Evolutionary conservation across 2,797 vertebrate species (phyloP).

Genomic region (Lepus townsendii): DNA sequence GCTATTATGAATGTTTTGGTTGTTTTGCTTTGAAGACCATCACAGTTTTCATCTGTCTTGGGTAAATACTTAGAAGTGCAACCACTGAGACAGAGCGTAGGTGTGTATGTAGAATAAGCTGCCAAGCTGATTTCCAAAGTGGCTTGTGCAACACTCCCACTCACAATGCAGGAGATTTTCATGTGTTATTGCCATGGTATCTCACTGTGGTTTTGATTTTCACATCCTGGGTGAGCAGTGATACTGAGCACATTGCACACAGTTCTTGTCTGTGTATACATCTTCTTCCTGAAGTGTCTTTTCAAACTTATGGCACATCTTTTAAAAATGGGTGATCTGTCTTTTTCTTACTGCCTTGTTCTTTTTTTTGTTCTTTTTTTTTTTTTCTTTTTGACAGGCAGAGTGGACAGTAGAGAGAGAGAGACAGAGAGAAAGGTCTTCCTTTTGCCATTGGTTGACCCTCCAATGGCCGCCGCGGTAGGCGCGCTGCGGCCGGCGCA

Average conservation of each 20-base stretch:
- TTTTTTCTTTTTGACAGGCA: no score
- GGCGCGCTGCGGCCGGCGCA: no score
- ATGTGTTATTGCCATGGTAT: background rate
- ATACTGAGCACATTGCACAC: background rate
- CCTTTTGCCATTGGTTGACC: no score
- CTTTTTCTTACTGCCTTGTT: slow-evolving; percentile 14
- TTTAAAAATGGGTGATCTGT: background rate
- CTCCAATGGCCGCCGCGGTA: no score
- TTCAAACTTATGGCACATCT: background rate
- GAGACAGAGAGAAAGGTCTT: no score
- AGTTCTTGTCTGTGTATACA: background rate
- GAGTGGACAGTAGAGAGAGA: no score
- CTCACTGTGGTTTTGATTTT: background rate
- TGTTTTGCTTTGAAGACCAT: no score
- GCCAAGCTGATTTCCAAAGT: background rate
- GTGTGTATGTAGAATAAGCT: background rate
- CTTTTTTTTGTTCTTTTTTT: background rate
- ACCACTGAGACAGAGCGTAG: background rate
- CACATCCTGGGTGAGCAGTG: background rate
- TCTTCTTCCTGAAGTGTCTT: slow-evolving; percentile 7
- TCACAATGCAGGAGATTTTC: background rate
- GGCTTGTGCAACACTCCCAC: background rate
- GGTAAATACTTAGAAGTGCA: background rate
- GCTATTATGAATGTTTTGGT: background rate
- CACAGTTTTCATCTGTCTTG: background rate